A percentile compares a stretch with the other conserved stretches of the same genome.
These are phyloP conservation scores for Doris montereyensis DNA, from an alignment of 2,888 invertebrate species.

Conservation along the genomic window DNA sequence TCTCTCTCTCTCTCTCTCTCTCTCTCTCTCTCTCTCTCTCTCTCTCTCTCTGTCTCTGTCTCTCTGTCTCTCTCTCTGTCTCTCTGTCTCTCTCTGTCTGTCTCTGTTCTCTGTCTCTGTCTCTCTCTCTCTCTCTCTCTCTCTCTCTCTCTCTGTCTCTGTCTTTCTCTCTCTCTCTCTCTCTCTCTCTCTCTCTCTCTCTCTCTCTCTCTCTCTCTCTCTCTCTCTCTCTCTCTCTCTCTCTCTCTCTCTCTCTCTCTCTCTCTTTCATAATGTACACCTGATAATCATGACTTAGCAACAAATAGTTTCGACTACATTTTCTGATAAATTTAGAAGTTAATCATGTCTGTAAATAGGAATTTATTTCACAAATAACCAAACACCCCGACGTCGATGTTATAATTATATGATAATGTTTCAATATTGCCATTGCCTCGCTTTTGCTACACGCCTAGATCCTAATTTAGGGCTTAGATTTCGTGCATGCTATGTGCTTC, in stretches of 20 bases:
- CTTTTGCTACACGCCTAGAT: too few relatives aligned
- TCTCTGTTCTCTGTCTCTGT: neutral
- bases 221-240: neutral
- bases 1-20: neutral
- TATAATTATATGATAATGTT: too few relatives aligned
- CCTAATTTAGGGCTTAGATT: too few relatives aligned
- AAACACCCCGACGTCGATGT: too few relatives aligned
- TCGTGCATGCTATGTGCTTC: too few relatives aligned
- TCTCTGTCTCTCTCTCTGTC: neutral
- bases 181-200: neutral
- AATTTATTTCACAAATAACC: too few relatives aligned
- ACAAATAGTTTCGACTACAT: too few relatives aligned
- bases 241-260: neutral
- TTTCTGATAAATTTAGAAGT: too few relatives aligned
- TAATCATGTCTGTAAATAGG: too few relatives aligned
- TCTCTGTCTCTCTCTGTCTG: neutral
- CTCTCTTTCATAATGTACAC: neutral
- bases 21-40: slow-evolving; percentile 2
- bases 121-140: neutral
- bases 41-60: neutral
- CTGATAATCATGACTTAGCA: too few relatives aligned
- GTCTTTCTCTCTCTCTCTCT: neutral
- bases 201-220: neutral
- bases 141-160: neutral
- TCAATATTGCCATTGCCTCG: too few relatives aligned